Base-by-base conservation (phyloP, 2,113 vertebrate genomes). In the Copsychus sechellarum region DNA sequence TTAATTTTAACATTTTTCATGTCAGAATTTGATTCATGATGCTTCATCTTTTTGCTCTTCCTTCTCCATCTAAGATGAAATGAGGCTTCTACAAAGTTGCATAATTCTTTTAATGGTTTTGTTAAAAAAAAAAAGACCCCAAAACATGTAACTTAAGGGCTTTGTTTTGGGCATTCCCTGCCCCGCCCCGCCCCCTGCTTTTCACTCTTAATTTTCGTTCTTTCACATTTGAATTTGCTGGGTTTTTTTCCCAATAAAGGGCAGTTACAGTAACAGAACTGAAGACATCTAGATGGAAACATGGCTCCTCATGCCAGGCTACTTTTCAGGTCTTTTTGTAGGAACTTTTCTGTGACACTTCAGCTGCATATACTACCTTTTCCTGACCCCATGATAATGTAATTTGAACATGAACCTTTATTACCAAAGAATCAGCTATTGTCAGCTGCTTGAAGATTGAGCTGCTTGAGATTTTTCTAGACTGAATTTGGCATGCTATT, bases 141-240 rank as follows among this genome's bases (percentile, higher is more conserved):
- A 5, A 57, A 29, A 50, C 20, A 14, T 3, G 1, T 24, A 51
- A 42, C 21, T 60, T 69, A 58, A 88, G 29, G 25, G 48, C 48
- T 81, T 73, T 65, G 11, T 51, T 81, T 81, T 10, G 26, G 45
- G 23, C 18, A 25, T 73, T 69, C 22, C 21, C 16, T 7, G 3
- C 45, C 45, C 45, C 9, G 4, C 13, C 0, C 1, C 22, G 40
- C 8, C 4, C 6, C 6, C 14, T 15, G 14, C 26, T 51, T 78
- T 71, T 26, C 36, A 23, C 13, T 54, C 20, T 36, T 0, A 51
- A 23, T 88, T 69, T 73, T 88, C 2, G 22, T 58, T 74, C n/a
- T 79, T 67, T 76, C 15, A 25, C 14, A 24, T 79, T 56, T 64
- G 31, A 69, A 69, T 60, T 86, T 64, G 26, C n/a, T 61, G 12